Evolutionary conservation across 2,797 vertebrate species (phyloP).

Genomic region (Heliangelus exortis): DNA sequence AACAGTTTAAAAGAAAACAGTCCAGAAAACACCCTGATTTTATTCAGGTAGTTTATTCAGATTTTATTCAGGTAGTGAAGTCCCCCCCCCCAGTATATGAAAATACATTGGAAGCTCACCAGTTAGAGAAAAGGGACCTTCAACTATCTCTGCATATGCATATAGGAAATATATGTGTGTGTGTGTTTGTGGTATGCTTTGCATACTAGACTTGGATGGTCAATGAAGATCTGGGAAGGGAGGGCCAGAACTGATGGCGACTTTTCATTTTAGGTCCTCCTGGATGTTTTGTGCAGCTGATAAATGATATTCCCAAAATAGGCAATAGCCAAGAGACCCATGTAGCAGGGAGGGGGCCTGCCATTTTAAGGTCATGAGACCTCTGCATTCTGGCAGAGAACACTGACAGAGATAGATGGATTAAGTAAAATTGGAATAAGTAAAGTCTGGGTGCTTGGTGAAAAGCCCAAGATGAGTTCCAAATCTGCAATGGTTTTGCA

Average conservation of each 20-base stretch:
- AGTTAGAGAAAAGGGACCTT: background rate
- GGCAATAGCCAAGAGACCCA: background rate
- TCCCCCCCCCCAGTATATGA: background rate
- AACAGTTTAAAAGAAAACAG: background rate
- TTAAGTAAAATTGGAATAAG: background rate
- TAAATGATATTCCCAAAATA: background rate
- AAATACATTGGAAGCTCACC: background rate
- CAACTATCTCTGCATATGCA: background rate
- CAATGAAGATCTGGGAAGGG: accelerated
- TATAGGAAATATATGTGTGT: background rate
- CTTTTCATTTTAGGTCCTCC: background rate
- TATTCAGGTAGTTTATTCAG: background rate
- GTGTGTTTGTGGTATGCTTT: background rate
- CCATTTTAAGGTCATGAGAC: background rate
- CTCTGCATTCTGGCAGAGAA: background rate
- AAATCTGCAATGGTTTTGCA: background rate
- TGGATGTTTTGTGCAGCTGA: background rate
- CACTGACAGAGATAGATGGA: background rate
- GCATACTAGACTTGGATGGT: background rate
- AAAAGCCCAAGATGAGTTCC: background rate
- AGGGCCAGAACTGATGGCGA: background rate
- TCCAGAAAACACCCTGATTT: background rate
- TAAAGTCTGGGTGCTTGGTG: background rate
- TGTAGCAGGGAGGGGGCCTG: background rate
- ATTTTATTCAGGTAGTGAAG: background rate